Conservation (phyloP, 2,113 vertebrate species). For the Oreochromis niloticus region DNA sequence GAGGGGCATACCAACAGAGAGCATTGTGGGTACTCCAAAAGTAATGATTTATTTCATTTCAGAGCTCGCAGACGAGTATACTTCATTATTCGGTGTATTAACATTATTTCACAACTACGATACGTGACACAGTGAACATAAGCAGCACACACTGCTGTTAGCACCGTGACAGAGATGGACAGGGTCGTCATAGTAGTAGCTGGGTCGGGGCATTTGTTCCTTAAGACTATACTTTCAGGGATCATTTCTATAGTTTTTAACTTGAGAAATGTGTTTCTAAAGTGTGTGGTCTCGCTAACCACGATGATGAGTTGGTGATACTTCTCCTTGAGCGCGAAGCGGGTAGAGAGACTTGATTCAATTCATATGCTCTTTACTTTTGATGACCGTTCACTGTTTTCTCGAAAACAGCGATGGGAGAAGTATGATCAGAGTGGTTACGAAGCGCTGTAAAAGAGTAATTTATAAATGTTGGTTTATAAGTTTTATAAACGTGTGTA, state of each 20-base stretch:
- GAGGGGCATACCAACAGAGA: too few species aligned
- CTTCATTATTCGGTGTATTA: neutral
- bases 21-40: neutral
- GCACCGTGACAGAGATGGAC: neutral
- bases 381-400: conserved; percentile 58
- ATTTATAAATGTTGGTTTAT: too few species aligned
- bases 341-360: neutral
- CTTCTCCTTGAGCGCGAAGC: conserved; percentile 52
- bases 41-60: neutral
- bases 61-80: neutral
- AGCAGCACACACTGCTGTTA: neutral
- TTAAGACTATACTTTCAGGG: conserved; percentile 71
- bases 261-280: conserved; percentile 62
- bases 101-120: too few species aligned
- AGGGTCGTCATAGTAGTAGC: rapidly evolving
- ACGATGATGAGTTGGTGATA: conserved; percentile 51
- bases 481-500: too few species aligned
- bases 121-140: too few species aligned
- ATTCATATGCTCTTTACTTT: neutral
- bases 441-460: too few species aligned
- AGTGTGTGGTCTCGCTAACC: conserved; percentile 48
- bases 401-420: neutral
- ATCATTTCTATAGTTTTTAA: conserved; percentile 68
- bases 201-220: rapidly evolving
- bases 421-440: conserved; percentile 51